Evolutionary conservation across 2,888 invertebrate genomes (phyloP).

Genomic region (Ochlodes sylvanus): DNA sequence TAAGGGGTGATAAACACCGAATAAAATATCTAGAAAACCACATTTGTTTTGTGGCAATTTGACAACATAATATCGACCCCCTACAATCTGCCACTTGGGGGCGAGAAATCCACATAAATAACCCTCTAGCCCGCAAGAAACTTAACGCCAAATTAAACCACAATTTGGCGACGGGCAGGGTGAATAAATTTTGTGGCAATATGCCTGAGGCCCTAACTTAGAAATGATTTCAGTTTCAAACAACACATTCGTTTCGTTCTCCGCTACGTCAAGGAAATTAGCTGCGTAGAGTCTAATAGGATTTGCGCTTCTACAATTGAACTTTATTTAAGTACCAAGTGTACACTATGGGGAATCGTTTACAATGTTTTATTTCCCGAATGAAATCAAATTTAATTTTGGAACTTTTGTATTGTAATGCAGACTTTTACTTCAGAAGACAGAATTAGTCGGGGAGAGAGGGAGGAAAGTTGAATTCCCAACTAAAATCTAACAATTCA

Average conservation of each 20-base stretch:
- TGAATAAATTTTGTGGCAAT: conserved; percentile 73
- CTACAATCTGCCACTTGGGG: conserved; percentile 46
- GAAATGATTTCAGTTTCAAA: conserved; percentile 54
- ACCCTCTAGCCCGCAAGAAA: conserved; percentile 56
- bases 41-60: conserved; percentile 40
- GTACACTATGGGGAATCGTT: neutral
- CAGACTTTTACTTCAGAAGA: too few relatives aligned
- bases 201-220: conserved; percentile 57
- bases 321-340: neutral
- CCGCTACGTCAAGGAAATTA: conserved; percentile 13
- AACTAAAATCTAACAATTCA: too few relatives aligned
- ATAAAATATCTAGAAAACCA: conserved; percentile 25
- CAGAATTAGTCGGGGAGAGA: too few relatives aligned
- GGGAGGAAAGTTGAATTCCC: too few relatives aligned
- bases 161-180: conserved; percentile 66
- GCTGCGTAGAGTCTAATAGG: conserved; percentile 3
- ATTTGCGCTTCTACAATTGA: neutral
- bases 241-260: conserved; percentile 25
- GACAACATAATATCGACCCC: conserved; percentile 43
- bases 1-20: neutral
- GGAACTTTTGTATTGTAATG: too few relatives aligned
- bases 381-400: too few relatives aligned
- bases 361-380: too few relatives aligned
- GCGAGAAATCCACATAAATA: conserved; percentile 58
- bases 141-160: conserved; percentile 76